A percentile compares a stretch with the other conserved stretches of the same genome.
phyloP scores from a whole-genome alignment of 2,113 vertebrate genomes.

The Podarcis muralis region DNA sequence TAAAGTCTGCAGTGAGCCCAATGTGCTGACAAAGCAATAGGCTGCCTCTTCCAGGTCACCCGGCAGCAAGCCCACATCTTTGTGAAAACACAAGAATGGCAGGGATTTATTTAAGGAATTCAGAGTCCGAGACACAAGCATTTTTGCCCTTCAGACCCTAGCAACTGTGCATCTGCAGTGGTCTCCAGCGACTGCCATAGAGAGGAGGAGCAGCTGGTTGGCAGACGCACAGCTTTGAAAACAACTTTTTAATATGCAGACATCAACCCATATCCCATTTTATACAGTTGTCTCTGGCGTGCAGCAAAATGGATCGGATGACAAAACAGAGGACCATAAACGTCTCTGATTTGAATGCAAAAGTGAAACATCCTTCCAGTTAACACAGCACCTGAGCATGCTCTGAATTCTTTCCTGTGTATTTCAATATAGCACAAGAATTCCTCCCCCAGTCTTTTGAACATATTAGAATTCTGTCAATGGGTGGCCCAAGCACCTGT shows the following conservation, averaged over 20 bases:
- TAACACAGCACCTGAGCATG: not conserved
- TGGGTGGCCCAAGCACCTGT: not conserved
- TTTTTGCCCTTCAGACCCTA: constrained; percentile 69
- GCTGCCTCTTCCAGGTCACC: constrained; percentile 69
- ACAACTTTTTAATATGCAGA: constrained; percentile 25
- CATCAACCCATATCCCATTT: constrained; percentile 14
- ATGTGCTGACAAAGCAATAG: constrained; percentile 69
- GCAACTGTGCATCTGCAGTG: constrained; percentile 58
- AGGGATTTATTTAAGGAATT: constrained; percentile 72
- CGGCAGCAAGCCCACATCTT: constrained; percentile 65
- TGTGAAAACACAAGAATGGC: constrained; percentile 73
- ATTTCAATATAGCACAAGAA: not conserved
- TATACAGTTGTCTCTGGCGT: not conserved
- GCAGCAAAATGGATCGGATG: constrained; percentile 18
- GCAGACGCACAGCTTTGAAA: constrained; percentile 50
- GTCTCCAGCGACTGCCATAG: constrained; percentile 36
- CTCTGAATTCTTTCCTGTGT: not conserved
- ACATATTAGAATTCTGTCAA: constrained; percentile 5
- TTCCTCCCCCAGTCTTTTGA: not conserved
- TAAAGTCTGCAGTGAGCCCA: constrained; percentile 57
- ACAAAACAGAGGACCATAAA: constrained; percentile 39
- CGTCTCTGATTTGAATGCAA: not conserved
- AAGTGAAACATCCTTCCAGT: not conserved
- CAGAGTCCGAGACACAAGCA: constrained; percentile 56
- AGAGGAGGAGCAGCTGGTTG: constrained; percentile 42